Base-by-base conservation (phyloP, 2,113 vertebrate species). In the Tauraco erythrolophus region DNA sequence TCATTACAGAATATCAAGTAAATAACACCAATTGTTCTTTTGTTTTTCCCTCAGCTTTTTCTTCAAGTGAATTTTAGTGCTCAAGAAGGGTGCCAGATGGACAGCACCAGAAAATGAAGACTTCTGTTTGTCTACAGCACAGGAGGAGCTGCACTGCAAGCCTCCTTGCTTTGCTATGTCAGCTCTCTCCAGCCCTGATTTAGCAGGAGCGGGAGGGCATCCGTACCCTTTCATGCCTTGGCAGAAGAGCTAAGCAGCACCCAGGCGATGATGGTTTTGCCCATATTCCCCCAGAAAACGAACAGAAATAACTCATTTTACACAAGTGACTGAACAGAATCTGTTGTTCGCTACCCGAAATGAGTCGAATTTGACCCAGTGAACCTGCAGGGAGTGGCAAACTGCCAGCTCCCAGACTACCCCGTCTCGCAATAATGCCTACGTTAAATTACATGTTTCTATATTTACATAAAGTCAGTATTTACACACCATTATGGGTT, bases 401-500 rank as follows among this genome's bases (percentile, higher is more conserved):
- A 41, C 24, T 70, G 35, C 80, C 60, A 83, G 71, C 54, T 94
- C 92, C 94, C 50, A 68, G 93, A 96, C 95, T 88, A 87, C 89
- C 94, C 74, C 91, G 85, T 90, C 89, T 95, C 8, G 19, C 90
- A 77, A 60, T 80, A 94, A 96, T 33, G 35, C 84, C 89, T 98
- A 69, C 81, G 86, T 97, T 97, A 93, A 98, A 97, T 97, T 91
- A 94, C 94, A 96, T 74, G 88, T 97, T 95, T 96, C 96, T 92
- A 17, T 97, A 96, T 97, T 97, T 98, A 97, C 98, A 98, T 93
- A 95, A 97, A 97, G 95, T 87, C 96, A 97, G 77, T 98, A 98
- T 98, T 98, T 98, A 98, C 97, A 98, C 97, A 98, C 96, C 98
- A 95, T 96, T 97, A 96, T 13, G 88, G 83, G 89, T 95, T 97